Conservation (phyloP, 2,888 invertebrate species). For the Drosophila glabriapex region DNA sequence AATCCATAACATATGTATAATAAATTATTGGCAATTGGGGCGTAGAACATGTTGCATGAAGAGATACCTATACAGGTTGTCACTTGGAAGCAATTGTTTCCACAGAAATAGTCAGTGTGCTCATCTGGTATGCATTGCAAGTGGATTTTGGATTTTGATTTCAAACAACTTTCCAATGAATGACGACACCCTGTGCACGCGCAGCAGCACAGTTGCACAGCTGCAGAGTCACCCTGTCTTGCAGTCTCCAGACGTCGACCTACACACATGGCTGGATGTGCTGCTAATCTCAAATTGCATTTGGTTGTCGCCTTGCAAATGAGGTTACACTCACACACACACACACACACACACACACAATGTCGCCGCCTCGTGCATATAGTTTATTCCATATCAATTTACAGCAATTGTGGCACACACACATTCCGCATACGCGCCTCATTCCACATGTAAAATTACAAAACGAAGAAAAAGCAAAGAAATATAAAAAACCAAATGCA, state of each 20-base stretch:
- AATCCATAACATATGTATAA: neutral
- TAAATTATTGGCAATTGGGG: neutral
- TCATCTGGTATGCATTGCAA: neutral
- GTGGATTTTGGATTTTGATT: neutral
- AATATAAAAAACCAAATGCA: slow-evolving; percentile 14
- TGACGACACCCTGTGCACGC: neutral
- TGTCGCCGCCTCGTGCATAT: neutral
- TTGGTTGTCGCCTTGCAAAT: slow-evolving; percentile 58
- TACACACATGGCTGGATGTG: slow-evolving; percentile 26
- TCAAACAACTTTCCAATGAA: slow-evolving; percentile 11
- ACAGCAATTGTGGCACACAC: slow-evolving; percentile 60
- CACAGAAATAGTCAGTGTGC: neutral
- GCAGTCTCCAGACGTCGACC: slow-evolving; percentile 12
- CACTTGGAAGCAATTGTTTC: neutral
- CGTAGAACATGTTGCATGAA: neutral
- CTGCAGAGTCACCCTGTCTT: neutral
- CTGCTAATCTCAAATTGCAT: slow-evolving; percentile 69
- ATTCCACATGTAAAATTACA: slow-evolving; percentile 22
- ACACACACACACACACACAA: neutral
- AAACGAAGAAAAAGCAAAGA: slow-evolving; percentile 14
- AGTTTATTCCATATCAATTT: slow-evolving; percentile 60
- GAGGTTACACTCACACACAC: slow-evolving; percentile 45
- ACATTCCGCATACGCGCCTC: slow-evolving; percentile 19
- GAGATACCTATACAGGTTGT: neutral
- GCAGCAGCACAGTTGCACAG: neutral